Percentiles rank a stretch among this genome's conserved stretches.
These are phyloP conservation scores for Pterostichus niger DNA, from an alignment of 2,888 invertebrate genomes.

Conservation along the genomic window DNA sequence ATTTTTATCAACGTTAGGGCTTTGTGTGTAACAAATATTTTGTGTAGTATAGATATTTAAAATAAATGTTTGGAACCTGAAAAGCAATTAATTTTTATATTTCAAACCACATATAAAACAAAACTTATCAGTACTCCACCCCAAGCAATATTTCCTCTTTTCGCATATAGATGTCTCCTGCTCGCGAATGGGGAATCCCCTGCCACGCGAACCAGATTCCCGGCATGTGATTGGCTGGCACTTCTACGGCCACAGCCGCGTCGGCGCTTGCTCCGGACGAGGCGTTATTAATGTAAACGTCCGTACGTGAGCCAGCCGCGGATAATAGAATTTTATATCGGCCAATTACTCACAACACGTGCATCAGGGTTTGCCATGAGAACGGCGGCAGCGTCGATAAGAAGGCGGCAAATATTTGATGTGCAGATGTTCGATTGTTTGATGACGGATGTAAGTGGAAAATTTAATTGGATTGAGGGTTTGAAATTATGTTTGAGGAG, in stretches of 20 bases:
- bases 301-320: constrained; percentile 49
- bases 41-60: not conserved
- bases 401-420: constrained; percentile 19
- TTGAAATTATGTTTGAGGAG: constrained; percentile 1
- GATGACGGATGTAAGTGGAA: not conserved
- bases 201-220: constrained; percentile 44
- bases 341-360: constrained; percentile 59
- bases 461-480: constrained; percentile 12
- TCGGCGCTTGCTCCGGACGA: constrained; percentile 7
- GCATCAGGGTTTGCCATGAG: constrained; percentile 22
- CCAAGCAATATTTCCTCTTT: not conserved
- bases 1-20: too few relatives aligned
- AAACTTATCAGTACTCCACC: constrained; percentile 13
- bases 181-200: constrained; percentile 10
- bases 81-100: not conserved
- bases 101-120: constrained; percentile 8
- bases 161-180: not conserved
- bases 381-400: constrained; percentile 6
- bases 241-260: constrained; percentile 12
- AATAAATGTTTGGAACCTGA: not conserved
- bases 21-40: too few relatives aligned
- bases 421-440: constrained; percentile 10
- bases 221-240: constrained; percentile 10
- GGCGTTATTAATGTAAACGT: constrained; percentile 60
- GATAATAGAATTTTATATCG: constrained; percentile 65